Percentiles rank a stretch among this genome's conserved stretches.
phyloP scores from a whole-genome alignment of 1,140 invertebrate genomes.

The Portunus trituberculatus region DNA sequence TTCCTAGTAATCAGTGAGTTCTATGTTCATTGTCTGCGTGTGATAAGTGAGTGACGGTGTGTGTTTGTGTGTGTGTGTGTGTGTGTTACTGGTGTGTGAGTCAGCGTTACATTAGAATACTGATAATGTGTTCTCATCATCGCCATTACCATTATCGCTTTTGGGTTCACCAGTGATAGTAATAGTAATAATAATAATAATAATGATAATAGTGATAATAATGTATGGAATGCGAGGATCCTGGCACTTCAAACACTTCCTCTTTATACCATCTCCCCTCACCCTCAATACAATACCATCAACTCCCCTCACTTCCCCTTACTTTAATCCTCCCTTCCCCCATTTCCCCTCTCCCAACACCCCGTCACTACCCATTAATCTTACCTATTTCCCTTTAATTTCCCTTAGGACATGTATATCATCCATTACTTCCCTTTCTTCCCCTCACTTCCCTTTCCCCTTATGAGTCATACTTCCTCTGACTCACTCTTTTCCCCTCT shows the following conservation, averaged over 20 bases:
- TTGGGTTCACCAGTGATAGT: not conserved
- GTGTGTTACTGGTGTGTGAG: not conserved
- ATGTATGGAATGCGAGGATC: not conserved
- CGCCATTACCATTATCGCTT: not conserved
- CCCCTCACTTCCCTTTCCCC: not conserved
- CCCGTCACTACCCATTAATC: too few relatives aligned
- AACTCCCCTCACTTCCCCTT: too few relatives aligned
- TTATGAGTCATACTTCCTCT: not conserved
- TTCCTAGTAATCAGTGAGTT: not conserved
- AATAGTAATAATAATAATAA: slow-evolving; percentile 3
- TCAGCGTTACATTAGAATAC: not conserved
- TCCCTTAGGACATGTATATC: not conserved
- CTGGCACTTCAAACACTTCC: not conserved
- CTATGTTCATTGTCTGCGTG: not conserved
- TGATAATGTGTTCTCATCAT: not conserved
- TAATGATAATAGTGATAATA: slow-evolving; percentile 26
- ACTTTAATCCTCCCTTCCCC: too few relatives aligned
- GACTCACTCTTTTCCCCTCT: not conserved
- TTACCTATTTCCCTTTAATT: too few relatives aligned
- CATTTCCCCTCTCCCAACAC: too few relatives aligned
- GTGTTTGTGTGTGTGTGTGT: slow-evolving; percentile 38
- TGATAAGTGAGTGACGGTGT: not conserved
- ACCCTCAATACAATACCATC: too few relatives aligned
- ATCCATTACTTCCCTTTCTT: not conserved
- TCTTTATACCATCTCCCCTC: too few relatives aligned